Percentiles rank a stretch among this genome's conserved stretches.
Evolutionary conservation across 2,113 vertebrate species (phyloP).

Genomic region (Malaclemys terrapin): DNA sequence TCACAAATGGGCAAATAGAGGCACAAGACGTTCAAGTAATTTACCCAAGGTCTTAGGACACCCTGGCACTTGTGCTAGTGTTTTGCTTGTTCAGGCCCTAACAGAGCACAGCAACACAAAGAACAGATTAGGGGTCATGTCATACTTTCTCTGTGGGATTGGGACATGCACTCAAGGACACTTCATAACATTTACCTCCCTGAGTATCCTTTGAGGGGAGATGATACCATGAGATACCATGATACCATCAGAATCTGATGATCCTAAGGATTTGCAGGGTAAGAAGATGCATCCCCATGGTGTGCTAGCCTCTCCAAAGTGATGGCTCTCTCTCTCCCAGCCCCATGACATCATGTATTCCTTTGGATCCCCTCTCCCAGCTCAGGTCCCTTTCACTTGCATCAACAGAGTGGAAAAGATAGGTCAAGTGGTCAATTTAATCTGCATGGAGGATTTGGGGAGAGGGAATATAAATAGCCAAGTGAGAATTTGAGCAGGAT

Average conservation of each 20-base stretch:
- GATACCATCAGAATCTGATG: neutral
- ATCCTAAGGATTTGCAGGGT: neutral
- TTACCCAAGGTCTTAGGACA: neutral
- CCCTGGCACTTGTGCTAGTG: neutral
- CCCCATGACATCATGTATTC: neutral
- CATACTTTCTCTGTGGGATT: neutral
- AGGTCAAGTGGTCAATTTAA: neutral
- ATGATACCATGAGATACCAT: neutral
- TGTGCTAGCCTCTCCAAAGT: neutral
- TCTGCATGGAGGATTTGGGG: neutral
- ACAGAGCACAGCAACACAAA: neutral
- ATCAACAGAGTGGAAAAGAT: neutral
- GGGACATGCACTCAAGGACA: neutral
- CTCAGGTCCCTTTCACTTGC: neutral
- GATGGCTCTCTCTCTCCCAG: neutral
- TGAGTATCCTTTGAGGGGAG: neutral
- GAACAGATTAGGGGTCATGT: neutral
- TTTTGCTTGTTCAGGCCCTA: neutral
- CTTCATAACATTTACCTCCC: too few relatives aligned
- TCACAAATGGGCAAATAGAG: neutral
- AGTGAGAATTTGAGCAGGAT: neutral
- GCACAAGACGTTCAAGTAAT: neutral
- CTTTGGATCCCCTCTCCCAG: neutral
- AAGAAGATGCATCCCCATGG: neutral
- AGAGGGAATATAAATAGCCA: neutral